These are phyloP conservation scores for Philonicus albiceps DNA, from an alignment of 2,888 invertebrate species.

Conservation along the genomic window DNA sequence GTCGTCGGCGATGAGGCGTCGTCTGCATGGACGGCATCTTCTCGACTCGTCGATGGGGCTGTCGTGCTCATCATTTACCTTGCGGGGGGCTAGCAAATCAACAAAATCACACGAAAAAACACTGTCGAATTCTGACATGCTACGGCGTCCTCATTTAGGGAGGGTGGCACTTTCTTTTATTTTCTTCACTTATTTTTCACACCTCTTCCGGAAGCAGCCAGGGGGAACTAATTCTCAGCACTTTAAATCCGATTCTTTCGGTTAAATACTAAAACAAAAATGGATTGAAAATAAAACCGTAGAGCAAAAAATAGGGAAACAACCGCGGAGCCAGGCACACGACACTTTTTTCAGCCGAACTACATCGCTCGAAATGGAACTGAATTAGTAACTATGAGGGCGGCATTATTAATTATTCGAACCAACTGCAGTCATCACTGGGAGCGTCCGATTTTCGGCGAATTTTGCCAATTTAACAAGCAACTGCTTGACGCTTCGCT, in stretches of 20 bases:
- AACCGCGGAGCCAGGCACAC: conserved; percentile 21
- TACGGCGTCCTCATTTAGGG: neutral
- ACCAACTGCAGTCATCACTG: neutral
- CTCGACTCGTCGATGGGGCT: neutral
- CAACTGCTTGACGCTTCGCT: neutral
- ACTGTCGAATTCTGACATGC: conserved; percentile 23
- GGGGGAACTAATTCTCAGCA: neutral
- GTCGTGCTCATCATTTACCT: conserved; percentile 13
- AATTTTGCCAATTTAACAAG: neutral
- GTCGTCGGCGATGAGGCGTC: neutral
- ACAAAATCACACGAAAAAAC: conserved; percentile 1
- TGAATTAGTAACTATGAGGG: neutral
- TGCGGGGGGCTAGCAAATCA: neutral
- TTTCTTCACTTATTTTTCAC: neutral
- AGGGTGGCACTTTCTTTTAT: neutral
- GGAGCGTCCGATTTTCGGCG: neutral
- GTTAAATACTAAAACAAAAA: neutral
- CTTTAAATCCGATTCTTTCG: neutral
- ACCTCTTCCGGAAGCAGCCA: neutral
- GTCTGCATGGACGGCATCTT: neutral
- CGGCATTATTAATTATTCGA: neutral
- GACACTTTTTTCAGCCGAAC: neutral
- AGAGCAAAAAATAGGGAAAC: neutral
- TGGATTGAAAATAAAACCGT: neutral
- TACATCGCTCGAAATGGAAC: neutral